Evolutionary conservation across 2,888 invertebrate species (phyloP), one percentile per base, ranked within the genome.

Genomic region (Lasius fuliginosus): DNA sequence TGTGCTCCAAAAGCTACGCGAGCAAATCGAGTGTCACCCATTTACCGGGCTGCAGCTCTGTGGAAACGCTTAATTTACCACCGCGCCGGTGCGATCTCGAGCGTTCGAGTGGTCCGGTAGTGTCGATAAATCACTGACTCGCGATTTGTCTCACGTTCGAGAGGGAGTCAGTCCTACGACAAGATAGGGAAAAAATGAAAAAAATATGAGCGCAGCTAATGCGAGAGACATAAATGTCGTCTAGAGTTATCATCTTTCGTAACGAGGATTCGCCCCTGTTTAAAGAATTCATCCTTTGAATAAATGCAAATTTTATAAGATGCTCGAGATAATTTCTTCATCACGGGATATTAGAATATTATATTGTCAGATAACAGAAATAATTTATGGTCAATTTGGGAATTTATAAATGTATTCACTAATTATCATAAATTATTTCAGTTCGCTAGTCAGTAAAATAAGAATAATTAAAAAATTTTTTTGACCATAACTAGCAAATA

Each of bases 1-100:
- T 65, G 42, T 18, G 67, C 65, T 58, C 58, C 33, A 46, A 79
- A 84, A 84, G 64, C 81, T 56, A 42, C 53, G 76, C 83, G 83
- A 83, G 77, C 83, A 83, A 85, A 83, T 86, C 85, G 85, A 88
- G 82, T 68, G 88, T 85, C 87, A 69, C 82, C 76, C 74, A 84
- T 89, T 89, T 83, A 85, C 76, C 76, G 84, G 30, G 67, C 58
- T 64, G 77, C 64, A 77, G 62, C 64, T 56, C 77, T 64, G 77
- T 84, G 73, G 73, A 88, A 85, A 84, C 77, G 86, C 81, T 89
- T 89, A 83, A 86, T 89, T 89, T 89, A 89, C 75, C 86, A 76
- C 11, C 73, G 58, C 86, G 81, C 11, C 73, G 58, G 60, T 58
- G 83, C 87, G 75, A 82, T 82, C 65, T 65, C 46, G 64, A 82